Evolutionary conservation across 2,888 invertebrate species (phyloP), one percentile per base, ranked within the genome.

Genomic region (Gisinianus flammeolus): DNA sequence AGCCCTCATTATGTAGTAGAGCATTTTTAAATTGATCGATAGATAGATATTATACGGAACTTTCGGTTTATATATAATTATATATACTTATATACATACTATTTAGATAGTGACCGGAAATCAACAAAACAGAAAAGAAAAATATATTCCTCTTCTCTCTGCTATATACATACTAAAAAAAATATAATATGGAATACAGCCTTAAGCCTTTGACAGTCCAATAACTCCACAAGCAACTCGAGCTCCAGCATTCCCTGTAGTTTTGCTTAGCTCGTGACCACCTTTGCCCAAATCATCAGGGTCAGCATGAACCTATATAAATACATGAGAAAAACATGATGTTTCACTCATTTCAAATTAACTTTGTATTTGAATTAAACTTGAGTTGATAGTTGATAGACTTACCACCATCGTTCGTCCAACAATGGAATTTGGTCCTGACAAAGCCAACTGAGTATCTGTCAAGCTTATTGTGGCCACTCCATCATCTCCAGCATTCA

Each of bases 161-260:
- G 26, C 44, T 19, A 8, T 22, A 22, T 56, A 68, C 28, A 22
- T 58, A 58, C 6, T 1, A 28, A 28, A 28, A 2, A 28, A 66
- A 28, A 66, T 28, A 12, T 66, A n/a, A 62, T 84, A 89, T 89
- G 56, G 91, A 88, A n/a, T n/a, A n/a, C n/a, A n/a, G n/a, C n/a
- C n/a, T n/a, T n/a, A n/a, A n/a, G n/a, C n/a, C n/a, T n/a, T n/a
- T n/a, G n/a, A n/a, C n/a, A n/a, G n/a, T n/a, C 96, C 96, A 87
- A 96, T 94, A 80, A 96, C 94, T 12, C 95, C 96, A 86, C 96
- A 96, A 58, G 94, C 95, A 82, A 94, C 89, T 83, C 97, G 92
- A 24, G 91, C 94, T 2, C 98, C 98, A 74, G 98, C 97, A 88
- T 98, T 97, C 77, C 98, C 98, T 19, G 97, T 98, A 4, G 93